Evolutionary conservation across 2,888 invertebrate species (phyloP).

Genomic region (Orthonevra nobilis): DNA sequence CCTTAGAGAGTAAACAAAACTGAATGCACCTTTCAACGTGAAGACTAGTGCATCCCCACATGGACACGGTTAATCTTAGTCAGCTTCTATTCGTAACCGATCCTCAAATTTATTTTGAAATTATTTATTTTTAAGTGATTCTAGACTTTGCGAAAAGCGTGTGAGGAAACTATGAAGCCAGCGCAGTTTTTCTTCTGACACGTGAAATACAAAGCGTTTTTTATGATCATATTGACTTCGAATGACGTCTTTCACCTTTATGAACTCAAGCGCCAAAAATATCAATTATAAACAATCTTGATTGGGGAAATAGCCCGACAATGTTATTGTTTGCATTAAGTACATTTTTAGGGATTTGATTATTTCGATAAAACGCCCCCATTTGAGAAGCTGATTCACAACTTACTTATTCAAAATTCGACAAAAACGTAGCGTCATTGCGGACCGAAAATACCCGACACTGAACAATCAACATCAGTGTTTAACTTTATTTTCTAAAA

Average conservation of each 20-base stretch:
- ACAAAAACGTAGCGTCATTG: slow-evolving; percentile 9
- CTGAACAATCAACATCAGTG: slow-evolving; percentile 7
- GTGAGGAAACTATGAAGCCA: too few relatives aligned
- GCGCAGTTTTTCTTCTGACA: too few relatives aligned
- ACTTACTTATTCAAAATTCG: slow-evolving; percentile 25
- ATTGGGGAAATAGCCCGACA: slow-evolving; percentile 12
- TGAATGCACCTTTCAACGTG: too few relatives aligned
- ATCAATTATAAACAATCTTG: slow-evolving; percentile 20
- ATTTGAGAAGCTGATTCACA: background rate
- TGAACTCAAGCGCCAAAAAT: slow-evolving; percentile 30
- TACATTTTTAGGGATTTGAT: background rate
- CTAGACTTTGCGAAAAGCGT: too few relatives aligned
- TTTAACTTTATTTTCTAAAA: background rate
- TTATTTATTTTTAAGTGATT: too few relatives aligned
- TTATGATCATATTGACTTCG: too few relatives aligned
- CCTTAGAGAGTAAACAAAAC: too few relatives aligned
- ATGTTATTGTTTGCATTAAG: slow-evolving; percentile 9
- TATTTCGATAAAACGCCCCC: slow-evolving; percentile 20
- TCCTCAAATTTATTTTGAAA: too few relatives aligned
- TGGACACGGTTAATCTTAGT: too few relatives aligned
- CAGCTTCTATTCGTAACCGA: too few relatives aligned
- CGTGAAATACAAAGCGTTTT: too few relatives aligned
- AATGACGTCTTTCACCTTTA: slow-evolving; percentile 39
- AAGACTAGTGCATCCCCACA: too few relatives aligned
- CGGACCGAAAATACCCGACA: slow-evolving; percentile 16